Percentiles rank a stretch among this genome's conserved stretches.
Evolutionary conservation across 2,113 vertebrate genomes (phyloP).

Genomic region (Spilogale gracilis): DNA sequence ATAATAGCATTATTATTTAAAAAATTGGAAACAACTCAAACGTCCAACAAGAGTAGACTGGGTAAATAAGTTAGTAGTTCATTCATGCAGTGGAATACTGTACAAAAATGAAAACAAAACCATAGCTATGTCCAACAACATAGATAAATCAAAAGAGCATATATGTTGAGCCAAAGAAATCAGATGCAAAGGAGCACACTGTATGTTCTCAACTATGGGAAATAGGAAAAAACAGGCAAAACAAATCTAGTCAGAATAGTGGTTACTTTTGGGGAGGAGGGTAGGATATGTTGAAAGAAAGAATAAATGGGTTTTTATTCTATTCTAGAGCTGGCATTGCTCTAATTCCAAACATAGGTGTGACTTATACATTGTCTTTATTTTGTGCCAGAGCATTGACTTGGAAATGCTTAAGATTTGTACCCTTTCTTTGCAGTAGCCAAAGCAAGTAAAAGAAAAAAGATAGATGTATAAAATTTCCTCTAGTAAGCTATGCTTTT

Average conservation of each 20-base stretch:
- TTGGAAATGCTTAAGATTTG: not conserved
- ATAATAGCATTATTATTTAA: not conserved
- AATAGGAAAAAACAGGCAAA: not conserved
- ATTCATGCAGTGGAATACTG: not conserved
- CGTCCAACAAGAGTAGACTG: not conserved
- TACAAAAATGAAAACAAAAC: conserved; percentile 31
- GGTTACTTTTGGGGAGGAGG: not conserved
- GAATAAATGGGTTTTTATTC: not conserved
- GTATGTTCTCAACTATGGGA: not conserved
- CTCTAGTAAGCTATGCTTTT: not conserved
- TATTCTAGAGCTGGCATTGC: not conserved
- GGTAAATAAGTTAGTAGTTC: not conserved
- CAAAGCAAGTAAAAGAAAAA: not conserved
- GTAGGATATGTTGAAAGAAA: not conserved
- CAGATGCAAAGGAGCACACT: not conserved
- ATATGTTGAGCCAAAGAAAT: not conserved
- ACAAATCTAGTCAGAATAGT: not conserved
- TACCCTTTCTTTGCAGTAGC: not conserved
- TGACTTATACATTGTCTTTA: not conserved
- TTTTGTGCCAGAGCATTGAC: not conserved
- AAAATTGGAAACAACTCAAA: not conserved
- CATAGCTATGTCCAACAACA: not conserved
- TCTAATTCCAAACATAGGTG: not conserved
- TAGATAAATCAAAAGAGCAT: not conserved
- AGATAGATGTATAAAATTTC: not conserved